Base-by-base conservation (phyloP, 2,113 vertebrate species). In the Ailuropoda melanoleuca region DNA sequence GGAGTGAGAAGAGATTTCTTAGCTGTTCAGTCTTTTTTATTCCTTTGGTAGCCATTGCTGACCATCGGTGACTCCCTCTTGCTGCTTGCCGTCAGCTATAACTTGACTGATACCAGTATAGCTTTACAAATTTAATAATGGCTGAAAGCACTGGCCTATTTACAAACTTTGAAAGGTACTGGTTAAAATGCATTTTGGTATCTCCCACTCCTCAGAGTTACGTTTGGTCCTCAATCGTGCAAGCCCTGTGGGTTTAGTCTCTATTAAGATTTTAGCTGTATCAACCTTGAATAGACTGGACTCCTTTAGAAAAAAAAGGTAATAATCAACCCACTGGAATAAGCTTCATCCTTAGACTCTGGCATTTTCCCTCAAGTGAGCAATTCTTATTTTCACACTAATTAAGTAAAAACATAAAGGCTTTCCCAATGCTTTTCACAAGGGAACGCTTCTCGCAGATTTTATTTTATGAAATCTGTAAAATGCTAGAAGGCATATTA, bases 381-480 rank as follows among this genome's bases (percentile, higher is more conserved):
- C 46, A 58, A 58, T 93, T 93, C 95, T 77, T 90, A 92, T 17
- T 86, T 94, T 97, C 97, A 98, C 23, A n/a, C 88, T 96, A 94
- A 98, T 98, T 98, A 96, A 96, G 90, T 90, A 90, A 96, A 96
- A 97, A 53, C 70, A 96, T 93, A 96, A 97, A 97, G 92, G 80
- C 64, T 83, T 96, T 53, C 75, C 58, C 88, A 58, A 7, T 0
- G 39, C 84, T 74, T 93, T 96, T 31, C 85, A 88, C 19, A 1
- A 88, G 85, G 85, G 93, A 95, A n/a, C 74, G 26, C 60, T 97
- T 92, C 90, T 66, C n/a, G 53, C 23, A 95, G 80, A 88, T 83
- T 96, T 96, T 92, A 93, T 86, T 96, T 94, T 85, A 77, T 93
- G 75, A 96, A 96, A 93, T 93, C 95, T 87, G 46, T 77, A 82